These are phyloP conservation scores for Ecdyonurus torrentis DNA, from an alignment of 2,888 invertebrate genomes.

Conservation along the genomic window DNA sequence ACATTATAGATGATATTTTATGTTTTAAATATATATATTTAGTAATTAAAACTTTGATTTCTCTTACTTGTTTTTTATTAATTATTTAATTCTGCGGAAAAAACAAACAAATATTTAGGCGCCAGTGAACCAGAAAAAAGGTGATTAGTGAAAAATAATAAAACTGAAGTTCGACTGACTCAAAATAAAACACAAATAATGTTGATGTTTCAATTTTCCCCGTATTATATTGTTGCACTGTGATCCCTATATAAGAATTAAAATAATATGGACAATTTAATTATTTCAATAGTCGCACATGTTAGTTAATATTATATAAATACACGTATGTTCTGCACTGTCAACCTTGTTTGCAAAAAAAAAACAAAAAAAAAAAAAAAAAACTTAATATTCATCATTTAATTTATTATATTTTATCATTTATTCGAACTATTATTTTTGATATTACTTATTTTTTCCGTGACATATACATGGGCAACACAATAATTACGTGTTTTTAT, in stretches of 20 bases:
- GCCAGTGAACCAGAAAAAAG: background rate
- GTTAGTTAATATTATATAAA: background rate
- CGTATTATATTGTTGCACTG: background rate
- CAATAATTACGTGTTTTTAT: too few relatives aligned
- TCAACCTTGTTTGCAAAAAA: background rate
- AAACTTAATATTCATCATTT: too few relatives aligned
- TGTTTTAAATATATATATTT: too few relatives aligned
- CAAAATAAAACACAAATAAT: background rate
- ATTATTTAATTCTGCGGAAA: background rate
- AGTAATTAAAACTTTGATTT: too few relatives aligned
- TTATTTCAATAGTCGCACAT: background rate
- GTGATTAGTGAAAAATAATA: background rate
- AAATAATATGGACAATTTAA: too few relatives aligned
- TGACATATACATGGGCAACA: too few relatives aligned
- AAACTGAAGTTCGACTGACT: background rate
- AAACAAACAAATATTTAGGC: background rate
- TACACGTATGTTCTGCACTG: background rate
- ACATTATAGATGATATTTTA: too few relatives aligned
- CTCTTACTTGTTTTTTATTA: too few relatives aligned
- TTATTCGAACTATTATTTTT: background rate
- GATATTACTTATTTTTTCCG: background rate
- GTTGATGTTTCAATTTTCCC: background rate
- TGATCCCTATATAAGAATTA: background rate
- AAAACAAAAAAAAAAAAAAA: too few relatives aligned
- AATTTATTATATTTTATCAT: background rate